Evolutionary conservation across 2,888 invertebrate species (phyloP).

Genomic region (Drosophila histrio): DNA sequence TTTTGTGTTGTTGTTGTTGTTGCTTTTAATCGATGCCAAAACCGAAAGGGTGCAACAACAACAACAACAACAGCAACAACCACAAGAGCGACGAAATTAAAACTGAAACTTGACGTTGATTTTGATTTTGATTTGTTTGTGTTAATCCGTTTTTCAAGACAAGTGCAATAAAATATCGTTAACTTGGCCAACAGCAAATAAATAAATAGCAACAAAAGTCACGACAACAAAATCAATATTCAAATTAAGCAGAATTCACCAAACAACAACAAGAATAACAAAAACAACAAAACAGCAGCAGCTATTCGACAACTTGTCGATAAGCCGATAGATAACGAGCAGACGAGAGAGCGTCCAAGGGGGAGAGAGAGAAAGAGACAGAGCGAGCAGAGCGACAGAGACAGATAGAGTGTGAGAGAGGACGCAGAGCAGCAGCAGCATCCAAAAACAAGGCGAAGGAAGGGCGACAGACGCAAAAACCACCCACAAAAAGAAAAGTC

Average conservation of each 20-base stretch:
- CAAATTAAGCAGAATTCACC: constrained; percentile 59
- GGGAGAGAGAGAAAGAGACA: constrained; percentile 4
- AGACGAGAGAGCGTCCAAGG: background rate
- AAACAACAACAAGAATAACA: constrained; percentile 17
- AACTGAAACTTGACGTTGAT: constrained; percentile 28
- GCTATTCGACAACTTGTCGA: constrained; percentile 59
- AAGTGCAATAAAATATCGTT: constrained; percentile 67
- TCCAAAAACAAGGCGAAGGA: constrained; percentile 27
- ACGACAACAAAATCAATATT: constrained; percentile 71
- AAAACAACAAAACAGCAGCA: constrained; percentile 35
- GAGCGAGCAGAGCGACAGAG: constrained; percentile 10
- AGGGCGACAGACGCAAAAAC: constrained; percentile 12
- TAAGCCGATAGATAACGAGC: constrained; percentile 59
- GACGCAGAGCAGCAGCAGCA: constrained; percentile 44
- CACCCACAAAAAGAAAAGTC: constrained; percentile 18
- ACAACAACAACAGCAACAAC: constrained; percentile 27
- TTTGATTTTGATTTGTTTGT: constrained; percentile 21
- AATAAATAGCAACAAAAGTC: constrained; percentile 39
- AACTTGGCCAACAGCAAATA: constrained; percentile 16
- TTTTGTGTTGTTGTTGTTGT: constrained; percentile 21
- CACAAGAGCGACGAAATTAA: constrained; percentile 2
- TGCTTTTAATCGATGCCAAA: constrained; percentile 41
- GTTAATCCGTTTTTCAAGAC: constrained; percentile 34
- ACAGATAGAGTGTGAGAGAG: constrained; percentile 1
- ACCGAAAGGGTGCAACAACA: constrained; percentile 43